A percentile compares a stretch with the other conserved stretches of the same genome.
Evolutionary conservation across 2,113 vertebrate species (phyloP).

Genomic region (Poeciliopsis occidentalis): DNA sequence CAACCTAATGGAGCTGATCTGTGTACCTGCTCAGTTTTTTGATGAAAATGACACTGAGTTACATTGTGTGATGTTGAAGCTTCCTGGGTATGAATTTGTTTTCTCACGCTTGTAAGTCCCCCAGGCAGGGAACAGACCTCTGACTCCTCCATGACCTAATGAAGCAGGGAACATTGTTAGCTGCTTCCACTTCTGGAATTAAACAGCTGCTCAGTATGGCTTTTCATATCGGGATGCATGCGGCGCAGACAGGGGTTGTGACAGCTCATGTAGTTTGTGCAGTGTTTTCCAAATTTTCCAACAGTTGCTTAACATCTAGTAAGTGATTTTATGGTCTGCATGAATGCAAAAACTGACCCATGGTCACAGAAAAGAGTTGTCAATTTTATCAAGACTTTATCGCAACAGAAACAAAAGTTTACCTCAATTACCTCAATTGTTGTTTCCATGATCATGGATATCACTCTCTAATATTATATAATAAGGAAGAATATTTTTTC

Average conservation of each 20-base stretch:
- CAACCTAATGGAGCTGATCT: conserved; percentile 9
- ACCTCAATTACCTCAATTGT: background rate
- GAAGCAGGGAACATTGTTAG: too few relatives aligned
- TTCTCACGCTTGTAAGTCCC: conserved; percentile 89
- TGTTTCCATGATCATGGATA: background rate
- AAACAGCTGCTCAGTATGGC: conserved; percentile 43
- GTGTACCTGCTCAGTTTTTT: conserved; percentile 86
- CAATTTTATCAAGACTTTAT: conserved; percentile 38
- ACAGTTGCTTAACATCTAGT: conserved; percentile 30
- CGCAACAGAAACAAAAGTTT: conserved; percentile 28
- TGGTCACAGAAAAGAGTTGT: conserved; percentile 56
- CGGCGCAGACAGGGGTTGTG: conserved; percentile 8
- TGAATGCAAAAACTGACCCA: background rate
- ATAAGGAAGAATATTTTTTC: background rate
- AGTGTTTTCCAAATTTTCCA: conserved; percentile 9
- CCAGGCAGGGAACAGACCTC: conserved; percentile 88
- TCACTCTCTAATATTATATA: background rate
- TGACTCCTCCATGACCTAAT: conserved; percentile 88
- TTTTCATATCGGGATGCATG: conserved; percentile 26
- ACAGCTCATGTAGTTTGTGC: conserved; percentile 8
- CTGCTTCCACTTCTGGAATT: conserved; percentile 60
- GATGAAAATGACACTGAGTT: conserved; percentile 84
- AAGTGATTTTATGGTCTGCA: background rate
- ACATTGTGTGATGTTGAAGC: conserved; percentile 80
- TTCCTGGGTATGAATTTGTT: conserved; percentile 89